Base-by-base conservation (phyloP, 2,888 invertebrate genomes). In the Melieria omissa region DNA sequence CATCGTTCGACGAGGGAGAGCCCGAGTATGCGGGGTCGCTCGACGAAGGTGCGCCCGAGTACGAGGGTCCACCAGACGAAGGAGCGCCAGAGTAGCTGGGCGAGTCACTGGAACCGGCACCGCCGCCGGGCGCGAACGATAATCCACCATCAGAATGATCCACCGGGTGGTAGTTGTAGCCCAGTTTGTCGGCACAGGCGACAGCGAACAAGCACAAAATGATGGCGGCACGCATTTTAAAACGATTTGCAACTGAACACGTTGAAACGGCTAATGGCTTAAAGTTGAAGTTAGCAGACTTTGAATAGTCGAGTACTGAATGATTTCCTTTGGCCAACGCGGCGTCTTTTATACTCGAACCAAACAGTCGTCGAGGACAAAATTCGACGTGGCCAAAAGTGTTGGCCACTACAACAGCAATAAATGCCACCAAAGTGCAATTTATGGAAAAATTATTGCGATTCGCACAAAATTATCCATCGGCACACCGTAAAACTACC, bases 81-180 rank as follows among this genome's bases (percentile, higher is more conserved):
- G 45, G 8, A 3, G 16, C 45, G 44, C 72, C 29, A 29, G 29
- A 81, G 75, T 80, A 80, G 75, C 82, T 82, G 69, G 80, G 82
- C 65, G 81, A 75, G 44, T 82, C 80, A 65, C 81, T 79, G 58
- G 82, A 83, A 44, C 61, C 75, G 72, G 76, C 77, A 62, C 78
- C 64, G 65, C 76, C 76, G 42, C 78, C 82, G 64, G 83, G 82
- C 70, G 65, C 71, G 44, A 83, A 82, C 10, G 83, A 83, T 14
- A 83, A 68, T 75, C 84, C 83, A 14, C 76, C 74, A 68, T 8
- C 67, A 66, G 83, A 82, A 72, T 84, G 82, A 66, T 75, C 79
- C 12, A 81, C 81, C 42, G 83, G 84, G 63, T 76, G 76, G 72
- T 84, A 83, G 78, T 83, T 83, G 71, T 84, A 83, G 72, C 84